Conservation (phyloP, 1,140 invertebrate genomes). For the Caerostris extrusa region DNA sequence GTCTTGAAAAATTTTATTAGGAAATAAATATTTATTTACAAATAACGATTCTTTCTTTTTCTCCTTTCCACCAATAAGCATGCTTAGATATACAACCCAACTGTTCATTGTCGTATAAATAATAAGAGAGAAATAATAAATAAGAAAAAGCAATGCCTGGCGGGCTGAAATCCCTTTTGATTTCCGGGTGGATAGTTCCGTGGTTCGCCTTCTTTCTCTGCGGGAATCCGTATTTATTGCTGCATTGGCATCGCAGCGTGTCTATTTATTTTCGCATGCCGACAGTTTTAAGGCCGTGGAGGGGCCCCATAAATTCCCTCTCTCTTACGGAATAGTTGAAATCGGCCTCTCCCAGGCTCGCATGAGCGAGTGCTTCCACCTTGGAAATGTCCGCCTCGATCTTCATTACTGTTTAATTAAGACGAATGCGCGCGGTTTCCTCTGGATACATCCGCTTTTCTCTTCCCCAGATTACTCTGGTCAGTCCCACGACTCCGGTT, state of each 20-base stretch:
- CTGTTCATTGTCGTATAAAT: too few relatives aligned
- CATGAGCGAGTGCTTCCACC: not conserved
- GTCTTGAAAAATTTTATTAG: too few relatives aligned
- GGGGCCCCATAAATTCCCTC: constrained; percentile 23
- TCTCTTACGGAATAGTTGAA: constrained; percentile 7
- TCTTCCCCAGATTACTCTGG: not conserved
- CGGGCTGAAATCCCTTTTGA: not conserved
- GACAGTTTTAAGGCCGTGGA: constrained; percentile 30
- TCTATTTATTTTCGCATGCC: constrained; percentile 11
- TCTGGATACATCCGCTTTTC: constrained; percentile 14
- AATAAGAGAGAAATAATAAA: too few relatives aligned
- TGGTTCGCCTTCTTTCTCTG: not conserved
- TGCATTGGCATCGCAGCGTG: not conserved
- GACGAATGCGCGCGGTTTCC: constrained; percentile 65
- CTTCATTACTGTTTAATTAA: constrained; percentile 67
- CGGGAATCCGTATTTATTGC: constrained; percentile 30
- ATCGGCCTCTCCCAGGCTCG: not conserved
- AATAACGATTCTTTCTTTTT: too few relatives aligned
- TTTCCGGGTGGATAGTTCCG: not conserved
- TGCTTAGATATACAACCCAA: too few relatives aligned
- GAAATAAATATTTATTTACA: too few relatives aligned
- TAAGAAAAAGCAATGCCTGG: too few relatives aligned
- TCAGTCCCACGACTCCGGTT: not conserved
- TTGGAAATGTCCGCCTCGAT: constrained; percentile 13
- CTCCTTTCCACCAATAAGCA: too few relatives aligned